Percentiles rank a stretch among this genome's conserved stretches.
Conservation (phyloP, 2,888 invertebrate species). For the Crepidodera aurea region DNA sequence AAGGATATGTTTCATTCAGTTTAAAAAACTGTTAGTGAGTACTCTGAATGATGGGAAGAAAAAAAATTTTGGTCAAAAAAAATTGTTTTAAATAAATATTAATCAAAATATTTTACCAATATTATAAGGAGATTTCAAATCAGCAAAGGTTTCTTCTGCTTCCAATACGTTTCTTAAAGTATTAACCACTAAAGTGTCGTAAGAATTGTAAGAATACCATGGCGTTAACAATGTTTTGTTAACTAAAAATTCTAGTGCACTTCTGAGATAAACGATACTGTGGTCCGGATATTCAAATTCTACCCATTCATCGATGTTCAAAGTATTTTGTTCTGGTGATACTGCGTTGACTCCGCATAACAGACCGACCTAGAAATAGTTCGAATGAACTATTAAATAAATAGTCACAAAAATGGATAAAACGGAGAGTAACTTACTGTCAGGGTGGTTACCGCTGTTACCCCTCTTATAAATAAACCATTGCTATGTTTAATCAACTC, state of each 20-base stretch:
- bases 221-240: constrained; percentile 67
- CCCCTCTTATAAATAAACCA: constrained; percentile 77
- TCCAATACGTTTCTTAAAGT: constrained; percentile 73
- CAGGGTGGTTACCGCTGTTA: constrained; percentile 82
- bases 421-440: constrained; percentile 64
- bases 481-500: constrained; percentile 79
- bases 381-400: background rate
- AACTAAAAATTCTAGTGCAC: constrained; percentile 45
- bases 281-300: constrained; percentile 48
- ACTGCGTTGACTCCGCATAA: constrained; percentile 50
- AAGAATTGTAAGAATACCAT: constrained; percentile 69
- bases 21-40: no score
- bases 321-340: constrained; percentile 42
- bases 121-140: constrained; percentile 75
- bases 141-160: constrained; percentile 75
- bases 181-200: constrained; percentile 57
- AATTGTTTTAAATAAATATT: background rate
- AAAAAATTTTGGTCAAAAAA: no score
- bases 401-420: background rate
- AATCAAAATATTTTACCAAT: no score
- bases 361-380: constrained; percentile 46
- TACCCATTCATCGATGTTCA: constrained; percentile 54
- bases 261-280: constrained; percentile 45
- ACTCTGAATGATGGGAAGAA: no score
- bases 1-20: background rate